phyloP scores from a whole-genome alignment of 2,888 invertebrate species.

The Crioceris asparagi region DNA sequence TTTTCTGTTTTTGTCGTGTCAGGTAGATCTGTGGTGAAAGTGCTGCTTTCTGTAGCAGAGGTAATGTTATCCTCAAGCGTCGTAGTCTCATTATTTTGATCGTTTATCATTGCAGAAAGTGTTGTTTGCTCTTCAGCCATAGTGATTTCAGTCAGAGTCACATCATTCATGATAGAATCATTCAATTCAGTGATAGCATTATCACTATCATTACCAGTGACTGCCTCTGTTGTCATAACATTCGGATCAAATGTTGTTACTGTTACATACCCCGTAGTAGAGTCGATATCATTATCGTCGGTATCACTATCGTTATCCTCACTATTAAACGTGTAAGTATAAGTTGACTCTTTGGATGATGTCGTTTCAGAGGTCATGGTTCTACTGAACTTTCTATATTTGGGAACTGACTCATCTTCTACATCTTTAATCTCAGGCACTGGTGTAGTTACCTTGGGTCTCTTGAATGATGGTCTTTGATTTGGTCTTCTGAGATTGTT shows the following conservation, averaged over 20 bases:
- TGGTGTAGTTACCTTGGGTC: background rate
- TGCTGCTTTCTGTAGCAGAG: constrained; percentile 3
- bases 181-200: no score
- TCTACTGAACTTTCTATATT: background rate
- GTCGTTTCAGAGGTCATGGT: no score
- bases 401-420: background rate
- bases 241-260: no score
- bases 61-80: constrained; percentile 1
- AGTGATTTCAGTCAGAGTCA: no score
- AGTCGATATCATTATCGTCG: constrained; percentile 1
- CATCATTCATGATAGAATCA: no score
- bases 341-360: background rate
- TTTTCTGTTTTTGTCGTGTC: constrained; percentile 4
- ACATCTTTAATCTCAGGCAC: no score
- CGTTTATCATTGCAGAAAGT: background rate
- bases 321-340: constrained; percentile 1
- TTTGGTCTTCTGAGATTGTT: background rate
- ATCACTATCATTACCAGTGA: background rate
- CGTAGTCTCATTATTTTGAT: background rate
- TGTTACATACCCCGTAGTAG: no score
- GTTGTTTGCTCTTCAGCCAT: constrained; percentile 4
- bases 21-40: constrained; percentile 6
- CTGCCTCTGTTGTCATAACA: background rate
- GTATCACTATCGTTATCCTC: background rate
- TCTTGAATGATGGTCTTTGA: background rate